Conservation (phyloP, 2,113 vertebrate genomes). For the Sciurus niger region DNA sequence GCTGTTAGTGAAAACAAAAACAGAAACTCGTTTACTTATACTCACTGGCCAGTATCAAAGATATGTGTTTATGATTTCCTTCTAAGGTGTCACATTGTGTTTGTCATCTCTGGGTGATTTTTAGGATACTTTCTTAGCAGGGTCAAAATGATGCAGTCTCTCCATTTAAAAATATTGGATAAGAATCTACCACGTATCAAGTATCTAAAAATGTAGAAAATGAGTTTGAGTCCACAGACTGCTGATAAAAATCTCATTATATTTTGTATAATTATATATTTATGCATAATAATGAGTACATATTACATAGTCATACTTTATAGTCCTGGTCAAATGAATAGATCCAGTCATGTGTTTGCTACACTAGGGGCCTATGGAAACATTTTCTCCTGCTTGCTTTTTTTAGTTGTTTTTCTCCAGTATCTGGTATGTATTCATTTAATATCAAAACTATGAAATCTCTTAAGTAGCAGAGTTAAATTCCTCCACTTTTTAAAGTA, state of each 20-base stretch:
- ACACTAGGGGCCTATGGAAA: neutral
- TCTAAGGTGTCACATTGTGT: neutral
- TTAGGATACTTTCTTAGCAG: neutral
- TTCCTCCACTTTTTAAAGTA: conserved; percentile 3
- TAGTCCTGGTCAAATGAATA: neutral
- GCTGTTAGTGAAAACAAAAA: neutral
- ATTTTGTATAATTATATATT: neutral
- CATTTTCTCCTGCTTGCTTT: neutral
- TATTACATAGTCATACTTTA: neutral
- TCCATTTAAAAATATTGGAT: conserved; percentile 48
- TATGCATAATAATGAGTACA: neutral
- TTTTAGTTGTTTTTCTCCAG: conserved; percentile 44
- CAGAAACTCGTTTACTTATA: neutral
- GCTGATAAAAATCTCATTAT: conserved; percentile 10
- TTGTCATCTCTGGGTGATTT: neutral
- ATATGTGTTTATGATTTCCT: conserved; percentile 8
- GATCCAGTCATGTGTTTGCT: neutral
- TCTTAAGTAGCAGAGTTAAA: neutral
- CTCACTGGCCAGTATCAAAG: neutral
- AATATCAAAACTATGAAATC: neutral
- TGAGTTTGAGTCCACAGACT: neutral
- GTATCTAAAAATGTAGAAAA: conserved; percentile 40
- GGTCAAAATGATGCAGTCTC: neutral
- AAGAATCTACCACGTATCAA: neutral
- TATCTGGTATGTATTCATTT: neutral